Percentiles rank a stretch among this genome's conserved stretches.
These are phyloP conservation scores for Anhinga anhinga DNA, from an alignment of 2,113 vertebrate species.

Conservation along the genomic window DNA sequence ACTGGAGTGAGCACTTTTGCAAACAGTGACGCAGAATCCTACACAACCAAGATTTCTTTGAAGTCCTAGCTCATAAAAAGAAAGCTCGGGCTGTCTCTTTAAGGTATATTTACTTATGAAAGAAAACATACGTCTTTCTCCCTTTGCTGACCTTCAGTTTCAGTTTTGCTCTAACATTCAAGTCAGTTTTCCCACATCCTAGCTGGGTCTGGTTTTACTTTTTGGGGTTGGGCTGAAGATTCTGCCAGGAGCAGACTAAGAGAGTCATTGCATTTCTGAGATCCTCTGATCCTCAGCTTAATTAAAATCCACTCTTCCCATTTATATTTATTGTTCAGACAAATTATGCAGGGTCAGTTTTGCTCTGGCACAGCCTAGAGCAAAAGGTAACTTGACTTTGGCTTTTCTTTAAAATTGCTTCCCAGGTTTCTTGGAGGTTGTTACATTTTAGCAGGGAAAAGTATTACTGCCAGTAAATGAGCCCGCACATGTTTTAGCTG, in stretches of 20 bases:
- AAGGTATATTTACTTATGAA: background rate
- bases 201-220: background rate
- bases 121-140: background rate
- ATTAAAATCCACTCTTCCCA: background rate
- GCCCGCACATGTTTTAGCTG: background rate
- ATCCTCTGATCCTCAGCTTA: background rate
- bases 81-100: background rate
- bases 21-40: background rate
- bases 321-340: background rate
- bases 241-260: background rate
- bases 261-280: background rate
- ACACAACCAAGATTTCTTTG: background rate
- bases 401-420: background rate
- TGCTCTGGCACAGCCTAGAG: background rate
- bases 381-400: background rate
- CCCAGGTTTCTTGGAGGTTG: background rate
- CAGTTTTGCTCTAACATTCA: background rate
- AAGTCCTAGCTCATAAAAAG: background rate
- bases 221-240: background rate
- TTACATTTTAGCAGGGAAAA: background rate
- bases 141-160: background rate
- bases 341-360: background rate
- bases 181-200: background rate
- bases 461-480: background rate
- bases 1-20: background rate